A percentile compares a stretch with the other conserved stretches of the same genome.
These are phyloP conservation scores for Melinopterus prodromus DNA, from an alignment of 2,888 invertebrate genomes.

Conservation along the genomic window DNA sequence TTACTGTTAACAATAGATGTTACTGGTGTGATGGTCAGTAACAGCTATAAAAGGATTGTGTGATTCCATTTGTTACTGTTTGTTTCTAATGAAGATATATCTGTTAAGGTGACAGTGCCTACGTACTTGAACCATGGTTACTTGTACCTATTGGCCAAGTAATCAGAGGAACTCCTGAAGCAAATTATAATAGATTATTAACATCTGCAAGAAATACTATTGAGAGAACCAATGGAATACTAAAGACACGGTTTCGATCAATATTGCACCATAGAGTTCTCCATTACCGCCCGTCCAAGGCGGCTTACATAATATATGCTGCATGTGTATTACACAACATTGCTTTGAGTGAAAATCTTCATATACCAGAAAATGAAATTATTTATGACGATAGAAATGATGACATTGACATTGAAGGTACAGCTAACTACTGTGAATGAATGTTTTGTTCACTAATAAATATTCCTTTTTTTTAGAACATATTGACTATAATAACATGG, in stretches of 20 bases:
- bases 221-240: slow-evolving; percentile 44
- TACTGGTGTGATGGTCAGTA: not conserved
- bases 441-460: not conserved
- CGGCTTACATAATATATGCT: slow-evolving; percentile 38
- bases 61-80: not conserved
- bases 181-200: slow-evolving; percentile 40
- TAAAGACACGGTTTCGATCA: slow-evolving; percentile 48
- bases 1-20: not conserved
- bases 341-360: not conserved
- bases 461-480: not conserved
- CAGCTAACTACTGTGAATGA: not conserved
- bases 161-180: slow-evolving; percentile 40
- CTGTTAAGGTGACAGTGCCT: slow-evolving; percentile 44
- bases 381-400: not conserved
- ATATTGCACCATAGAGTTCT: slow-evolving; percentile 42
- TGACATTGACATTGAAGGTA: not conserved
- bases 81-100: slow-evolving; percentile 9
- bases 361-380: not conserved
- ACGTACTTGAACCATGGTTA: slow-evolving; percentile 39
- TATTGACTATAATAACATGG: not conserved
- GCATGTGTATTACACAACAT: slow-evolving; percentile 24
- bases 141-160: slow-evolving; percentile 41
- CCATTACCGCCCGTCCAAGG: slow-evolving; percentile 46
- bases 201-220: slow-evolving; percentile 40
- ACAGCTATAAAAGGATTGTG: not conserved